These are phyloP conservation scores for Atta cephalotes DNA, from an alignment of 1,140 invertebrate genomes.

Conservation along the genomic window DNA sequence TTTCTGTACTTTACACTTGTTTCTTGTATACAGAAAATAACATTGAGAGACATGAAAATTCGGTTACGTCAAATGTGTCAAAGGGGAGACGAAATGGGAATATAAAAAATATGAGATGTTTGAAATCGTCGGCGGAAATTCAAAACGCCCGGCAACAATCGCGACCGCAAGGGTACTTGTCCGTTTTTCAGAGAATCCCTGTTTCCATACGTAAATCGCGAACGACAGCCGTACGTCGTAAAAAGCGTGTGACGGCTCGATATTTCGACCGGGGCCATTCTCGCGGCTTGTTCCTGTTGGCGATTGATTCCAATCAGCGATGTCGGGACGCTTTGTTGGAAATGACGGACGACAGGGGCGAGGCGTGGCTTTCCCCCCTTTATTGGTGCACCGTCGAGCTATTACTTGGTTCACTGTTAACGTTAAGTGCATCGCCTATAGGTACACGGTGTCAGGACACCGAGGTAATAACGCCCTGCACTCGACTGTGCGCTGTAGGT, in stretches of 20 bases:
- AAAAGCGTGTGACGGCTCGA: slow-evolving; percentile 67
- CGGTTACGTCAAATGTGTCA: slow-evolving; percentile 46
- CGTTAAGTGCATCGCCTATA: slow-evolving; percentile 71
- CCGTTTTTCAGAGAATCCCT: slow-evolving; percentile 33
- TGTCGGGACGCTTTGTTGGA: slow-evolving; percentile 57
- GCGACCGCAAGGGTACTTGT: slow-evolving; percentile 56
- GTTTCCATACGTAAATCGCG: slow-evolving; percentile 47
- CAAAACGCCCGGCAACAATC: slow-evolving; percentile 22
- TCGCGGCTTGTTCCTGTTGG: slow-evolving; percentile 15
- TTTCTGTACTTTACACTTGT: slow-evolving; percentile 6
- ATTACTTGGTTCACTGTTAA: slow-evolving; percentile 68
- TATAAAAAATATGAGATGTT: slow-evolving; percentile 52
- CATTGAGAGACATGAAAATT: slow-evolving; percentile 17
- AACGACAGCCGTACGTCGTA: slow-evolving; percentile 50
- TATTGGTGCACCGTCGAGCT: slow-evolving; percentile 47
- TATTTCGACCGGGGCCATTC: slow-evolving; percentile 54
- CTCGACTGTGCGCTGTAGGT: slow-evolving; percentile 41
- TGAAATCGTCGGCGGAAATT: slow-evolving; percentile 40
- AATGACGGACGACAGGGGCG: slow-evolving; percentile 35
- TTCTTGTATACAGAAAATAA: slow-evolving; percentile 13
- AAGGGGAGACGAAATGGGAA: slow-evolving; percentile 18
- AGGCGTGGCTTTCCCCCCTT: background rate
- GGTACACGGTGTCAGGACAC: slow-evolving; percentile 62
- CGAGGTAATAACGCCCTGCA: slow-evolving; percentile 66
- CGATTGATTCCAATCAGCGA: slow-evolving; percentile 74